Base-by-base conservation (phyloP, 1,140 invertebrate species). In the Hermatobates lingyangjiaoensis region DNA sequence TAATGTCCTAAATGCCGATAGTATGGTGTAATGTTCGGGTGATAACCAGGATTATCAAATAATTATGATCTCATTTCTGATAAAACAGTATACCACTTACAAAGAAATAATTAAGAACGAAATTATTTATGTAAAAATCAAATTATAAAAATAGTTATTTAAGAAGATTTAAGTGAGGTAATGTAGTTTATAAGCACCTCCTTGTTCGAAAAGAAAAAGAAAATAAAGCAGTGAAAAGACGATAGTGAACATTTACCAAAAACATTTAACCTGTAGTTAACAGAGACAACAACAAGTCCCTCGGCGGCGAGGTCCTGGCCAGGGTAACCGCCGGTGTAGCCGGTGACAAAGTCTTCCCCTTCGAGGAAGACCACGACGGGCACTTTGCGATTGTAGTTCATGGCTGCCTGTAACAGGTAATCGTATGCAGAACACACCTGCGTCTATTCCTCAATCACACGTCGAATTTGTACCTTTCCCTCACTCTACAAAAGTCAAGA, bases 241-340 rank as follows among this genome's bases (percentile, higher is more conserved):
- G n/a, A n/a, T n/a, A n/a, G n/a, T n/a, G n/a, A n/a, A n/a, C 2
- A 50, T 42, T 44, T 56, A 65, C 63, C 74, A 50, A 80, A 72
- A 23, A 80, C 66, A 59, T 79, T 76, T 30, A 75, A 65, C 5
- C 79, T 68, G 61, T 77, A 81, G 53, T 71, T 71, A 15, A 76
- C 68, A 7, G 72, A 74, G 3, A 81, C 74, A 3, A 80, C 74
- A 2, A 80, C 69, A 1, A 79, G 50, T 1, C 75, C 75, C 63
- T 80, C 77, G 5, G 72, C 66, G 0, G 79, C 75, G 27, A 81
- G 60, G 58, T 82, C 77, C 61, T 80, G 70, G 2, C 74, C 79
- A 1, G 75, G 73, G 23, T 71, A 66, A 23, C 69, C 65, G 47
- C 70, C 63, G 10, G 61, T 57, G 10, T 65, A 61, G 56, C 70